Evolutionary conservation across 2,888 invertebrate species (phyloP), one percentile per base, ranked within the genome.

Genomic region (Siphonodentalium dalli): DNA sequence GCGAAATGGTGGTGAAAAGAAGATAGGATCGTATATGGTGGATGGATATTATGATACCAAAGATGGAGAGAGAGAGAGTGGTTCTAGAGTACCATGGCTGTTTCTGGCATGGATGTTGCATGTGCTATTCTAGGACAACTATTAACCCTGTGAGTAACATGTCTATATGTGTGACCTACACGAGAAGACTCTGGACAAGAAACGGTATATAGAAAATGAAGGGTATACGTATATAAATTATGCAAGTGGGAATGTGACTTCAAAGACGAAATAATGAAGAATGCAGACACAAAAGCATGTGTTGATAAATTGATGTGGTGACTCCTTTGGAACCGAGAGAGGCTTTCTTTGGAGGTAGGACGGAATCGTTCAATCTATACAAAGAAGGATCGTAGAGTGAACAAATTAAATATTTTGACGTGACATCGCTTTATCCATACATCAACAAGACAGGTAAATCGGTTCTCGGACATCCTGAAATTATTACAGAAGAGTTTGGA

Each of bases 291-390:
- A 47, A 49, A 48, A 29, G 0, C 15, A 8, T 68, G 53, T 29
- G 47, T 64, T 3, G n/a, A 54, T 8, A 18, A 18, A 2, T 23
- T 61, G 52, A 68, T 15, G 9, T 65, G 5, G 38, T 41, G n/a
- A 50, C 52, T 1, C 60, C 62, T 6, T 26, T 73, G 7, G 49
- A 65, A 21, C 68, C 69, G 13, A 43, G 68, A 34, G 68, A 71
- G 53, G 65, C 65, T 13, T 71, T 74, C 40, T 69, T 48, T 55
- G 71, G 71, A 2, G 74, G 72, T 0, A 18, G 71, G 15, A 69
- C 68, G 0, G 66, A 69, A 39, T 65, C 66, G 4, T 52, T 68
- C 51, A 50, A 66, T 18, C 27, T 75, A 6, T 65, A 62, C 29
- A 45, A 65, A 28, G 58, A 68, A 35, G 55, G 47, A 0, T 15